Evolutionary conservation across 2,888 invertebrate species (phyloP).

Genomic region (Folsomia candida): DNA sequence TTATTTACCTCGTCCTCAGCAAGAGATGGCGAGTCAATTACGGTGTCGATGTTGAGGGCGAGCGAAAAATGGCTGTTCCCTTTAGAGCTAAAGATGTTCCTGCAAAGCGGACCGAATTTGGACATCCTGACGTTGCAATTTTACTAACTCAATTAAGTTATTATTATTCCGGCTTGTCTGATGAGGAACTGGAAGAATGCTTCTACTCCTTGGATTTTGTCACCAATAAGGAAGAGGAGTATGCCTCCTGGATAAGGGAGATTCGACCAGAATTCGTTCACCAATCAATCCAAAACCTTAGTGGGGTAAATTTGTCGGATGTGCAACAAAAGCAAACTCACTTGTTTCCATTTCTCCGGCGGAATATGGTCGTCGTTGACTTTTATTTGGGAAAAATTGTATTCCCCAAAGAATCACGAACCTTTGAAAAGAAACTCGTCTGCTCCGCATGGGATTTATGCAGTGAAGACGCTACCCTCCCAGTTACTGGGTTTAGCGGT

Average conservation of each 20-base stretch:
- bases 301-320: slow-evolving; percentile 31
- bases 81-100: slow-evolving; percentile 42
- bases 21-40: slow-evolving; percentile 46
- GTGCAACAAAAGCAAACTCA: slow-evolving; percentile 12
- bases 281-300: slow-evolving; percentile 12
- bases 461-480: slow-evolving; percentile 4
- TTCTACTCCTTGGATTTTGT: slow-evolving; percentile 1
- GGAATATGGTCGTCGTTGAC: slow-evolving; percentile 14
- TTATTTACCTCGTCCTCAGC: slow-evolving; percentile 23
- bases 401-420: slow-evolving; percentile 23
- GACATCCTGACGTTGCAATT: slow-evolving; percentile 41
- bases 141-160: slow-evolving; percentile 32
- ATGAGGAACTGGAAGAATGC: slow-evolving; percentile 22
- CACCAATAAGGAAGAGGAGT: not conserved
- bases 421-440: slow-evolving; percentile 32
- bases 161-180: slow-evolving; percentile 33
- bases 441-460: slow-evolving; percentile 31
- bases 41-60: slow-evolving; percentile 31
- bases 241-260: slow-evolving; percentile 12
- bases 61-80: slow-evolving; percentile 36
- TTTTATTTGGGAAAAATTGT: slow-evolving; percentile 18
- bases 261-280: slow-evolving; percentile 12
- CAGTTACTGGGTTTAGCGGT: slow-evolving; percentile 40
- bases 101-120: slow-evolving; percentile 41
- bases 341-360: slow-evolving; percentile 8